Conservation (phyloP, 2,888 invertebrate species). For the Eugnorisma glareosa region DNA sequence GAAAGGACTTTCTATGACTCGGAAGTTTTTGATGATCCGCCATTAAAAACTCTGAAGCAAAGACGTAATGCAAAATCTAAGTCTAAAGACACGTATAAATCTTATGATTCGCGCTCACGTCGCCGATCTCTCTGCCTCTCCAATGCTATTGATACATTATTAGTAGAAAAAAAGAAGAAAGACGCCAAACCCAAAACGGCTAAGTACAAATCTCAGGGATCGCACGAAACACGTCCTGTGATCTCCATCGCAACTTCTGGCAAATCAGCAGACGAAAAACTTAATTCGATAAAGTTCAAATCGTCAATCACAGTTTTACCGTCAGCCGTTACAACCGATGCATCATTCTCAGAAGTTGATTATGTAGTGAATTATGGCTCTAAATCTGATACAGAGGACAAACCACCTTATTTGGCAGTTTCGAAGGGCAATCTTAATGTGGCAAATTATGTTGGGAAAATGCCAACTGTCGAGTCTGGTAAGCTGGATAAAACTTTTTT, state of each 20-base stretch:
- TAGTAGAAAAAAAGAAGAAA: background rate
- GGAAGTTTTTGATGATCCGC: background rate
- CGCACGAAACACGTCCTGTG: background rate
- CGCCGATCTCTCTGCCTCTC: background rate
- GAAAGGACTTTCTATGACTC: conserved; percentile 4
- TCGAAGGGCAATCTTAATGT: conserved; percentile 20
- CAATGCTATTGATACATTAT: conserved; percentile 2
- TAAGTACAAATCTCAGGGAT: background rate
- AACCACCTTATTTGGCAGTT: background rate
- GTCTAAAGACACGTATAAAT: background rate
- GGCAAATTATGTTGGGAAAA: background rate
- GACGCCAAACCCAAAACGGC: background rate
- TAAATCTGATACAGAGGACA: conserved; percentile 32
- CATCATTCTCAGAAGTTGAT: conserved; percentile 44
- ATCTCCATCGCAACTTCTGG: conserved; percentile 26
- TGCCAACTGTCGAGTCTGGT: conserved; percentile 14
- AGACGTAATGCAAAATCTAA: background rate
- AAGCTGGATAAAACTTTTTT: conserved; percentile 9
- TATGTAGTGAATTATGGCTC: conserved; percentile 23
- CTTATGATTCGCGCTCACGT: background rate
- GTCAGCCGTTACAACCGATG: conserved; percentile 42
- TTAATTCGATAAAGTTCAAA: conserved; percentile 47
- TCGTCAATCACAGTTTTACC: conserved; percentile 57
- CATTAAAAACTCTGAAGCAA: conserved; percentile 1
- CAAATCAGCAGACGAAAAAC: conserved; percentile 1